Percentiles rank a stretch among this genome's conserved stretches.
Conservation (phyloP, 2,797 vertebrate genomes). For the Jordanella pulchra region DNA sequence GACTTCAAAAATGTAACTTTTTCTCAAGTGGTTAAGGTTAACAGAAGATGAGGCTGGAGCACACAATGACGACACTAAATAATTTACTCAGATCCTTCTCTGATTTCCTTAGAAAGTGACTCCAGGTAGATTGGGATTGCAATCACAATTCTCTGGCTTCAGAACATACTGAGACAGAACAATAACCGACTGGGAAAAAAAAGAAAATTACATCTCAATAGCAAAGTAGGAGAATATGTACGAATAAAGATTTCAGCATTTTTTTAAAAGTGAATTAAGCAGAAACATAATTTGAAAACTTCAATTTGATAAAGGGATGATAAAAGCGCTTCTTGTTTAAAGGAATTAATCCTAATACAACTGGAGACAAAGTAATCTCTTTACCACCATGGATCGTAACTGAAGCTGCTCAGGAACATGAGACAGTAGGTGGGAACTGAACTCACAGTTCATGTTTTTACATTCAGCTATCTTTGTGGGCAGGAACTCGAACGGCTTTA, state of each 20-base stretch:
- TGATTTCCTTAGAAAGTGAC: constrained; percentile 25
- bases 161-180: background rate
- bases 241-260: too few relatives aligned
- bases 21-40: background rate
- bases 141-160: constrained; percentile 28
- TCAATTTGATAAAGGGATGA: background rate
- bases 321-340: background rate
- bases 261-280: background rate
- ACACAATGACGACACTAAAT: constrained; percentile 15
- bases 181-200: background rate
- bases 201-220: background rate
- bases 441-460: background rate
- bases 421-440: background rate
- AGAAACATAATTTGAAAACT: background rate
- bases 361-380: background rate
- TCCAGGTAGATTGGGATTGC: background rate
- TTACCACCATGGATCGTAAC: background rate
- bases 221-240: too few relatives aligned
- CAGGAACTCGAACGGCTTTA: background rate
- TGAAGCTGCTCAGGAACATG: background rate
- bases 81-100: constrained; percentile 26
- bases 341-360: background rate
- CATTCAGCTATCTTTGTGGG: background rate
- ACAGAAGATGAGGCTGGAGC: background rate
- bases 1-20: background rate